Base-by-base conservation (phyloP, 2,113 vertebrate genomes). In the Xenotilapia leptura region DNA sequence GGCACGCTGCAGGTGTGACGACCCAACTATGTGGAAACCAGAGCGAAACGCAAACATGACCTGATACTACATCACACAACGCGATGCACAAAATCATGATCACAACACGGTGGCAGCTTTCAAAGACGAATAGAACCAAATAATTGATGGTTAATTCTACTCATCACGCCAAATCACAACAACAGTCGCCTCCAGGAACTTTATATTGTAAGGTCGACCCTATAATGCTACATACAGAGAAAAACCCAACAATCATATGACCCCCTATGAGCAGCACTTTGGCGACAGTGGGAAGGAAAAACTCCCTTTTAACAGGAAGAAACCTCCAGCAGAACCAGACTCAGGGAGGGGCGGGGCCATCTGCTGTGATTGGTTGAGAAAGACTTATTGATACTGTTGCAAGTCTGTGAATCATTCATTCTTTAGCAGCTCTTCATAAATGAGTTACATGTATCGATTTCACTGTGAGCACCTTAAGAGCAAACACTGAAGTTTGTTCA, bases 311-410 rank as follows among this genome's bases (percentile, higher is more conserved):
- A 56, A 56, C 55, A 58, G 55, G 55, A 58, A 58, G 23, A 4
- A 58, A 58, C 55, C 7, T 58, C 55, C 1, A 0, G 0, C 7
- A 56, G 55, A 58, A 2, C 26, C 1, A 58, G 55, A 13, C 13
- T 58, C 26, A 58, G 55, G 55, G 26, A 58, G 7, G 23, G 55
- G 55, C 23, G 23, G 55, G 55, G 26, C 55, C 55, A 58, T 17
- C 26, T 31, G 26, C 56, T 17, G 56, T 15, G 26, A 58, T 31
- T 9, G 26, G 26, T 31, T 10, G 26, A 17, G 0, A 31, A 60
- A 60, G 26, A 31, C 14, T 60, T 60, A 60, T 19, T 33, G 60
- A 38, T 65, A 36, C 10, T 36, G 31, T 36, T 12, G 2, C 26
- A 36, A 1, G 0, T 65, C 58, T 28, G 4, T 56, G 23, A 56